Evolutionary conservation across 2,888 invertebrate species (phyloP).

Genomic region (Oscheius onirici): DNA sequence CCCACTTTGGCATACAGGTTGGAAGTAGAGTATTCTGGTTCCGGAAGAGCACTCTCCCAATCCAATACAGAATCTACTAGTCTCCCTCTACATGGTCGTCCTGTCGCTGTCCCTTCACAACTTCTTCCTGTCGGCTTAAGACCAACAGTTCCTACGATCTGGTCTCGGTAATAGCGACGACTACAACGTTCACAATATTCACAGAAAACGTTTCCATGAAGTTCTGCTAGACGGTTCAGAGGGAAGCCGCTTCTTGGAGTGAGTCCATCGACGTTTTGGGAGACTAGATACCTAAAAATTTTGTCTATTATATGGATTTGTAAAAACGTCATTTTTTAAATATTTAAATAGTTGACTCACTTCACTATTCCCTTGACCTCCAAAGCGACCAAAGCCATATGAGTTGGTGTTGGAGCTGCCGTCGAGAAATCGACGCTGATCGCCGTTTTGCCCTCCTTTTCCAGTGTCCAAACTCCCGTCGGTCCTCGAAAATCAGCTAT

Average conservation of each 20-base stretch:
- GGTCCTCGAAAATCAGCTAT: constrained; percentile 98
- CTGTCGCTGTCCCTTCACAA: constrained; percentile 76
- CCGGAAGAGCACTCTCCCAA: constrained; percentile 93
- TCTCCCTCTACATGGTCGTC: constrained; percentile 78
- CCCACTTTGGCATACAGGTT: constrained; percentile 73
- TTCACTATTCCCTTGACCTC: constrained; percentile 76
- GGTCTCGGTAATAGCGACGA: constrained; percentile 83
- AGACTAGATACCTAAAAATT: constrained; percentile 77
- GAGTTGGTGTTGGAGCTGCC: constrained; percentile 90
- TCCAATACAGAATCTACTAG: constrained; percentile 90
- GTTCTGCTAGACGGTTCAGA: constrained; percentile 84
- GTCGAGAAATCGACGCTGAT: constrained; percentile 84
- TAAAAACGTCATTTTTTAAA: neutral
- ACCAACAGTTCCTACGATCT: constrained; percentile 82
- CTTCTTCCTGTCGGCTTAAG: constrained; percentile 79
- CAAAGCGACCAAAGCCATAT: constrained; percentile 88
- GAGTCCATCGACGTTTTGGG: constrained; percentile 97
- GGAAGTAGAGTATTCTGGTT: constrained; percentile 76
- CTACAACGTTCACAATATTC: constrained; percentile 89
- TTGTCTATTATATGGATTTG: neutral
- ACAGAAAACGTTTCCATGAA: constrained; percentile 97
- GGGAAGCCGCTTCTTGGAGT: constrained; percentile 89
- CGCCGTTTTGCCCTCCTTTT: constrained; percentile 75
- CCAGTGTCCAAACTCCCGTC: constrained; percentile 91
- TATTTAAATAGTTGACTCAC: constrained; percentile 12